Percentiles rank a stretch among this genome's conserved stretches.
These are phyloP conservation scores for Cladopsammia gracilis DNA, from an alignment of 64 coral and sea anemone genomes.

Conservation along the genomic window DNA sequence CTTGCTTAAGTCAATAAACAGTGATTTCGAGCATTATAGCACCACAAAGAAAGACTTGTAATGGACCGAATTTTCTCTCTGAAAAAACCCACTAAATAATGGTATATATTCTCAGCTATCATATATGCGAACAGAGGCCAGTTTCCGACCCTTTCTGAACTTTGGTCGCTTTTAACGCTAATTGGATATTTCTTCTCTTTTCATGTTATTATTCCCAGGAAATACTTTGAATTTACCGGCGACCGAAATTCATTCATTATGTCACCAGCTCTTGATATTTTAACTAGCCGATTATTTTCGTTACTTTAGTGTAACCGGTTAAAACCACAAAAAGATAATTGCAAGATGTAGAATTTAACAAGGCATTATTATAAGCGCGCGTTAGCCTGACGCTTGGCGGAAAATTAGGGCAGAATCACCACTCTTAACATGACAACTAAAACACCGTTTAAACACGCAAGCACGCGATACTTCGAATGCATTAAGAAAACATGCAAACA, in stretches of 20 bases:
- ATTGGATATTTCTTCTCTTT: background rate
- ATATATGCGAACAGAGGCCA: no score
- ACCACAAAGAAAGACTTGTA: no score
- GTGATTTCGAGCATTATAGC: background rate
- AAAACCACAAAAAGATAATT: background rate
- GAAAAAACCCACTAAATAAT: no score
- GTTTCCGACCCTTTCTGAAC: no score
- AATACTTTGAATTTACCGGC: background rate
- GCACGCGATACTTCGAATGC: background rate
- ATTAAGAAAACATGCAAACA: background rate
- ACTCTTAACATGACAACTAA: background rate
- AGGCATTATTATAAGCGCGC: background rate
- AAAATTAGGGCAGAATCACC: no score
- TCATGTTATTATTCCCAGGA: background rate
- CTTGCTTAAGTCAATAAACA: slow-evolving; percentile 3
- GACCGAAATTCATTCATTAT: background rate
- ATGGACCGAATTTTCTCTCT: no score
- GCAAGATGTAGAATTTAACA: background rate
- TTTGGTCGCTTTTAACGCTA: no score
- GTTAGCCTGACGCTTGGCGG: no score
- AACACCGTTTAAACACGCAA: background rate
- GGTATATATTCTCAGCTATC: no score
- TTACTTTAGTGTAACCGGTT: background rate
- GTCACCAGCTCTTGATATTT: background rate
- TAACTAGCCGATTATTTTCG: background rate